Base-by-base conservation (phyloP, 2,113 vertebrate species). In the Cyanoramphus novaezelandiae region DNA sequence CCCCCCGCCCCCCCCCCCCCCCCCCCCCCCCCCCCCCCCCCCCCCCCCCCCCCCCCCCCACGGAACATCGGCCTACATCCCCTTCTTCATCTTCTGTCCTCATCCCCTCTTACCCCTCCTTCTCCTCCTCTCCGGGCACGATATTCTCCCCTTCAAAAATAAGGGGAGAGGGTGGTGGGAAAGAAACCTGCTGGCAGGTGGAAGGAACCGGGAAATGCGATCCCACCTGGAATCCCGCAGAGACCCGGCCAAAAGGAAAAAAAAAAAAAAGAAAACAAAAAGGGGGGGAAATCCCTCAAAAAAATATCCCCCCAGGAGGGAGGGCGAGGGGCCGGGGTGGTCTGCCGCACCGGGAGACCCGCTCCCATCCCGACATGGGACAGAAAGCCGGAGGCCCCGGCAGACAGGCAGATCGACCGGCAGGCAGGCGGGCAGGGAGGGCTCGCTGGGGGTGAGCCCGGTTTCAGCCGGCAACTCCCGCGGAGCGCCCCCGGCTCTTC, bases 261-360 rank as follows among this genome's bases (percentile, higher is more conserved):
- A 82, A 29, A 55, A 27, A 17, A 8, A 19, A 55, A 15, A n/a
- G n/a, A n/a, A 82, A 44, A 39, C 17, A 55, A 55, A 55, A 55
- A 33, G 29, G 28, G 52, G 28, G 31, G 7, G 28, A 43, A 18
- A 41, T 6, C 3, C 41, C 31, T 55, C n/a, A 27, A 35, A 20
- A 37, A 24, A 29, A 78, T 31, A 71, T 27, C 57, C 74, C 21
- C 35, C 23, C 24, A 24, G 52, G 27, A 55, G 28, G 37, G 55
- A 67, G 53, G 33, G 78, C 39, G 35, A 43, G 81, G 59, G 81
- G 82, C 63, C 46, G 35, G 82, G 87, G 46, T 86, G 89, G 33
- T 81, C 78, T 96, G 94, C 93, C 67, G 96, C 96, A 77, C 96
- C 74, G 67, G 50, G 90, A 64, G 64, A 60, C n/a, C 82, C 43